phyloP scores from a whole-genome alignment of 2,113 vertebrate genomes.

The Petaurus breviceps region DNA sequence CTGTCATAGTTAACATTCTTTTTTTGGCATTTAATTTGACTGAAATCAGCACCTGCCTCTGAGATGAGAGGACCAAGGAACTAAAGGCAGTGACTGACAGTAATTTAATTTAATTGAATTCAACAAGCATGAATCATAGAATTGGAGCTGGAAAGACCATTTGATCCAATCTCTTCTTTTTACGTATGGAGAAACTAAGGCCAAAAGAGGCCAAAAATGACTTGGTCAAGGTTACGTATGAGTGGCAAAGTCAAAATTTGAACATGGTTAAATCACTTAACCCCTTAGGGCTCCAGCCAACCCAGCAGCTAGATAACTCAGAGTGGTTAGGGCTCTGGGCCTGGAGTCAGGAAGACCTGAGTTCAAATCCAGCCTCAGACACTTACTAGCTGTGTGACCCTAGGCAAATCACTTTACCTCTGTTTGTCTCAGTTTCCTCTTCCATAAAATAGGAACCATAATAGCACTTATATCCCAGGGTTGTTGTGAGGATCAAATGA shows the following conservation, averaged over 20 bases:
- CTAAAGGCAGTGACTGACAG: background rate
- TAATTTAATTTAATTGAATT: background rate
- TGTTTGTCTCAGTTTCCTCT: too few species aligned
- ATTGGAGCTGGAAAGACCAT: background rate
- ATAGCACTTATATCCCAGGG: background rate
- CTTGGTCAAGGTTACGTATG: background rate
- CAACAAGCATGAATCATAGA: background rate
- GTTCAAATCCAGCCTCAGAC: too few species aligned
- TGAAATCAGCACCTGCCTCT: slow-evolving; percentile 14
- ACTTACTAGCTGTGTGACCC: too few species aligned
- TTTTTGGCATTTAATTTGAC: background rate
- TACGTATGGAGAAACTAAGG: background rate
- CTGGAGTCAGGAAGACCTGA: too few species aligned
- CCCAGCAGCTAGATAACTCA: background rate
- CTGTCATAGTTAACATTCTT: background rate
- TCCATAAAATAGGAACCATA: background rate
- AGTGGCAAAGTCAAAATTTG: background rate
- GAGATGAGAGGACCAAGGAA: background rate
- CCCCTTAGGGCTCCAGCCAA: background rate
- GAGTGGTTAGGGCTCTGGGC: background rate
- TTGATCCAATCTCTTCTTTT: background rate
- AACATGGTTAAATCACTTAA: background rate
- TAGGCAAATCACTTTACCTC: too few species aligned
- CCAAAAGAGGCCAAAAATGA: too few species aligned
- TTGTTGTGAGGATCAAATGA: background rate